Base-by-base conservation (phyloP, 2,797 vertebrate genomes). In the Chelidonichthys spinosus region DNA sequence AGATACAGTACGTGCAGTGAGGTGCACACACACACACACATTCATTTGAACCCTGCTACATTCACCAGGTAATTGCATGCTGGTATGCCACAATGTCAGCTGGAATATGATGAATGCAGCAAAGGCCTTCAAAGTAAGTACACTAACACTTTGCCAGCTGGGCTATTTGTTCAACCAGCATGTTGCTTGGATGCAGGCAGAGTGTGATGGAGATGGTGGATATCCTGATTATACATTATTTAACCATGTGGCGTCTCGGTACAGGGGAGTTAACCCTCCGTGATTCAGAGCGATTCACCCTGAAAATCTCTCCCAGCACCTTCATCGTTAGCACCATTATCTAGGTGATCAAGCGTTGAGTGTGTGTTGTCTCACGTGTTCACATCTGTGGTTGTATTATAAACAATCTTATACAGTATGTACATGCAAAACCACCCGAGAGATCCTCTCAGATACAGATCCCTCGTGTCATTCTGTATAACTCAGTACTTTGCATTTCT, bases 71-170 rank as follows among this genome's bases (percentile, higher is more conserved):
- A 85, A 86, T 85, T 89, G 69, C 53, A 68, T 63, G 68, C 42
- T 82, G 68, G 70, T 79, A 64, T 87, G 81, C 56, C 70, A 87
- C 60, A 33, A 35, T 86, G 85, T 86, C 86, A 85, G 72, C 63
- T 86, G 74, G 69, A 82, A 88, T 85, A 69, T 89, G 89, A 90
- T 89, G 76, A 89, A 90, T 88, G 85, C 85, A 83, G 84, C 76
- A 64, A 55, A 78, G 85, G 81, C 78, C 90, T 90, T 89, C 82
- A 85, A 88, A 91, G 76, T 87, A 76, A 90, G 87, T 87, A 58
- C 72, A 87, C 88, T 91, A 88, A 87, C 86, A 91, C 90, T 92
- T 84, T 79, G 88, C 79, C 86, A 90, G 91, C 83, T 87, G 87
- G 85, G 69, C 87, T 82, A 70, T 90, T 87, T 93, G 85, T 90